Evolutionary conservation across 2,888 invertebrate genomes (phyloP).

Genomic region (Dyspetes luteomarginatus): DNA sequence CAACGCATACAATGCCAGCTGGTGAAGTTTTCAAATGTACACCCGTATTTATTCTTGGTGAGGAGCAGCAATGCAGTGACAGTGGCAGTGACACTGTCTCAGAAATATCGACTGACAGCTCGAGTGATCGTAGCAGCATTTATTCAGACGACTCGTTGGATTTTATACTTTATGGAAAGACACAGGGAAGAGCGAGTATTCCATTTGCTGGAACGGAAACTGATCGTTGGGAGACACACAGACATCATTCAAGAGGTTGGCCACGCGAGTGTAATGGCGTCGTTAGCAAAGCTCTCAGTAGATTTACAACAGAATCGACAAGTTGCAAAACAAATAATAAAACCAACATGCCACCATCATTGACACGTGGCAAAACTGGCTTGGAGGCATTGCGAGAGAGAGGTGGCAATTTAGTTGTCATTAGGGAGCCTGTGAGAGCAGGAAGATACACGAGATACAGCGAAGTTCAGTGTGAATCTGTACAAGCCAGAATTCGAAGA

Average conservation of each 20-base stretch:
- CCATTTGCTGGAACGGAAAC: constrained; percentile 79
- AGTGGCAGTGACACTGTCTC: constrained; percentile 84
- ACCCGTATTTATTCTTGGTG: constrained; percentile 83
- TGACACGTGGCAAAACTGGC: constrained; percentile 76
- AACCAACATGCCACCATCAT: constrained; percentile 56
- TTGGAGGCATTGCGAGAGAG: constrained; percentile 83
- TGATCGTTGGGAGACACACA: constrained; percentile 77
- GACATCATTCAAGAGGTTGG: constrained; percentile 77
- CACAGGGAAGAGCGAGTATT: constrained; percentile 79
- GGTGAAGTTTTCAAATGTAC: constrained; percentile 83
- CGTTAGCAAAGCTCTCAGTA: constrained; percentile 83
- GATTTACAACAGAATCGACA: constrained; percentile 79
- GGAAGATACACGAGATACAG: constrained; percentile 83
- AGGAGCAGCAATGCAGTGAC: constrained; percentile 80
- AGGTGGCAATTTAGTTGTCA: constrained; percentile 84
- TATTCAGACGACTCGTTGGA: constrained; percentile 84
- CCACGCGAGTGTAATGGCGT: constrained; percentile 83
- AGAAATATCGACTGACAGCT: constrained; percentile 84
- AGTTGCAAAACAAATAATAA: constrained; percentile 9
- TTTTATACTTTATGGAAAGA: constrained; percentile 82
- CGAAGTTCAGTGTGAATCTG: constrained; percentile 84
- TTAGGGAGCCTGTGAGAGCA: constrained; percentile 83
- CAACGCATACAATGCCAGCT: constrained; percentile 83
- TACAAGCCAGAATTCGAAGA: constrained; percentile 83
- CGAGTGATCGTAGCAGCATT: constrained; percentile 84